Percentiles rank a stretch among this genome's conserved stretches.
Evolutionary conservation across 2,797 vertebrate species (phyloP).

Genomic region (Platyrinchus mystaceus): DNA sequence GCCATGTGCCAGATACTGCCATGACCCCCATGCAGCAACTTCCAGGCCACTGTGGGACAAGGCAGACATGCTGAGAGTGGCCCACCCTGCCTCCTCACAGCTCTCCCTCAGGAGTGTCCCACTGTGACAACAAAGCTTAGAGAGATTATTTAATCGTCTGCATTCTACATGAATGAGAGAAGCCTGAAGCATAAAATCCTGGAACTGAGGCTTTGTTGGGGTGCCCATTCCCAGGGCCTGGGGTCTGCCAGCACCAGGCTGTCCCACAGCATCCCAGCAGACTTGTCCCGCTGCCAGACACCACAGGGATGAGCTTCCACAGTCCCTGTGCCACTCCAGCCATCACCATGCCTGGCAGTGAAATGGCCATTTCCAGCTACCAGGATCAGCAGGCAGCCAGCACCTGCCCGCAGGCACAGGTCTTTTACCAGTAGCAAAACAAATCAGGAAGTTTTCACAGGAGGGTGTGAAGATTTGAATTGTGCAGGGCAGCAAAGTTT

Average conservation of each 20-base stretch:
- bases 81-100: not conserved
- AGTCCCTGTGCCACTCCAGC: accelerated
- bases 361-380: not conserved
- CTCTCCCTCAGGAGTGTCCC: not conserved
- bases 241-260: not conserved
- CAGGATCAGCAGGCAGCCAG: not conserved
- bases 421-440: not conserved
- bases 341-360: accelerated
- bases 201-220: not conserved
- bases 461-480: not conserved
- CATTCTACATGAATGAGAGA: not conserved
- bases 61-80: not conserved
- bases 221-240: not conserved
- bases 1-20: not conserved
- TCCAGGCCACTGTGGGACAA: not conserved
- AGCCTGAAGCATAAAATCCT: not conserved
- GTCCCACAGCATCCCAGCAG: not conserved
- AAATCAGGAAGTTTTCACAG: not conserved
- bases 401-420: not conserved
- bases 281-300: accelerated
- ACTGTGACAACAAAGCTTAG: not conserved
- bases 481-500: not conserved
- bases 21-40: not conserved
- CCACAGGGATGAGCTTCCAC: accelerated
- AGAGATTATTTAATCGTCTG: constrained; percentile 6